phyloP scores from a whole-genome alignment of 2,888 invertebrate genomes.

The Nemoura dubitans region DNA sequence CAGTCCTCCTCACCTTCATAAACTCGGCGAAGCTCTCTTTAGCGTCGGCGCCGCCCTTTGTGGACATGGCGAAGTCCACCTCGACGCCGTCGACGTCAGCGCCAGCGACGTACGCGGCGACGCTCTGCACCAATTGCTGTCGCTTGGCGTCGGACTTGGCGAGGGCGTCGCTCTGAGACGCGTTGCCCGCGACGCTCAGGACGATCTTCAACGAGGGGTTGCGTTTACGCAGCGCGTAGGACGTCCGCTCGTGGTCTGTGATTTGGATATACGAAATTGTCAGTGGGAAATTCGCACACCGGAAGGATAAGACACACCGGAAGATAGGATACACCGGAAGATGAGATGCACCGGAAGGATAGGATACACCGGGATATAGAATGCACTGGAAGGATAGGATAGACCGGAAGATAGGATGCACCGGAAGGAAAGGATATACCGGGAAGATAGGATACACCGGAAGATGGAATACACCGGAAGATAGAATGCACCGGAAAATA shows the following conservation, averaged over 20 bases:
- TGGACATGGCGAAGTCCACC: slow-evolving; percentile 51
- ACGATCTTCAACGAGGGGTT: slow-evolving; percentile 49
- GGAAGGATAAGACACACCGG: no score
- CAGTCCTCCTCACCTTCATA: slow-evolving; percentile 48
- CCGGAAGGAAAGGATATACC: no score
- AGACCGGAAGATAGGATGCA: no score
- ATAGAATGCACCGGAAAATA: no score
- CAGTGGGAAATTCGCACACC: no score
- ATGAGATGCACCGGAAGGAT: no score
- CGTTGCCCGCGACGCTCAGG: slow-evolving; percentile 46
- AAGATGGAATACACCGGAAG: no score
- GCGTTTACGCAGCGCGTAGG: slow-evolving; percentile 42
- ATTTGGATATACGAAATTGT: no score
- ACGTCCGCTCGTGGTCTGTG: slow-evolving; percentile 18
- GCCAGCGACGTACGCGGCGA: slow-evolving; percentile 46
- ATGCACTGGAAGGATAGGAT: no score
- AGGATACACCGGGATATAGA: no score
- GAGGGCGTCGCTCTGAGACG: slow-evolving; percentile 45
- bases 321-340: no score
- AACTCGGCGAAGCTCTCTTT: slow-evolving; percentile 49
- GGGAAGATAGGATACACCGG: no score
- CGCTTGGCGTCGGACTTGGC: slow-evolving; percentile 47
- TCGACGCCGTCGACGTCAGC: slow-evolving; percentile 52
- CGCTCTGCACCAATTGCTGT: slow-evolving; percentile 45
- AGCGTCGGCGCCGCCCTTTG: slow-evolving; percentile 44